Percentiles rank a stretch among this genome's conserved stretches.
Evolutionary conservation across 2,113 vertebrate species (phyloP).

Genomic region (Fulica atra): DNA sequence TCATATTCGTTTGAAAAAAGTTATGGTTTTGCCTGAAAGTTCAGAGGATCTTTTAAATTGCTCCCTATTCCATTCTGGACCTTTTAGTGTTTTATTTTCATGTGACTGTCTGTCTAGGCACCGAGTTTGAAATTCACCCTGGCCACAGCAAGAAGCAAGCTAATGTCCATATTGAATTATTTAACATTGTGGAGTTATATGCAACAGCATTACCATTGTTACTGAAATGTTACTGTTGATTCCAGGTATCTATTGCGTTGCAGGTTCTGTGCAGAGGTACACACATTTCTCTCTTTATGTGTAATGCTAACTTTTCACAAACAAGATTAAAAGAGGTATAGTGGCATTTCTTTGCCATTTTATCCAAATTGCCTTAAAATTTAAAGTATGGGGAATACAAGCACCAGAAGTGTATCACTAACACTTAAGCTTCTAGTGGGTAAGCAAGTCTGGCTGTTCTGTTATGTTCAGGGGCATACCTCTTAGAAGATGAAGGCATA

Average conservation of each 20-base stretch:
- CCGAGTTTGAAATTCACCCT: not conserved
- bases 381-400: not conserved
- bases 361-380: not conserved
- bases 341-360: not conserved
- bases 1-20: not conserved
- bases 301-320: not conserved
- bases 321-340: not conserved
- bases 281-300: not conserved
- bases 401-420: not conserved
- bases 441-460: not conserved
- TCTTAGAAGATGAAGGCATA: not conserved
- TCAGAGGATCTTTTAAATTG: not conserved
- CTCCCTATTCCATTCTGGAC: not conserved
- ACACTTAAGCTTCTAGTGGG: not conserved
- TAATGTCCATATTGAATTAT: not conserved
- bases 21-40: not conserved
- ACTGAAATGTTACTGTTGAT: not conserved
- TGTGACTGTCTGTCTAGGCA: not conserved
- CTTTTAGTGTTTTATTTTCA: not conserved
- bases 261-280: not conserved
- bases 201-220: not conserved
- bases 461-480: not conserved
- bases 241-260: not conserved
- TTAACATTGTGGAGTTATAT: not conserved
- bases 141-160: not conserved